phyloP scores from a whole-genome alignment of 2,888 invertebrate genomes.

The Cyclophora punctaria region DNA sequence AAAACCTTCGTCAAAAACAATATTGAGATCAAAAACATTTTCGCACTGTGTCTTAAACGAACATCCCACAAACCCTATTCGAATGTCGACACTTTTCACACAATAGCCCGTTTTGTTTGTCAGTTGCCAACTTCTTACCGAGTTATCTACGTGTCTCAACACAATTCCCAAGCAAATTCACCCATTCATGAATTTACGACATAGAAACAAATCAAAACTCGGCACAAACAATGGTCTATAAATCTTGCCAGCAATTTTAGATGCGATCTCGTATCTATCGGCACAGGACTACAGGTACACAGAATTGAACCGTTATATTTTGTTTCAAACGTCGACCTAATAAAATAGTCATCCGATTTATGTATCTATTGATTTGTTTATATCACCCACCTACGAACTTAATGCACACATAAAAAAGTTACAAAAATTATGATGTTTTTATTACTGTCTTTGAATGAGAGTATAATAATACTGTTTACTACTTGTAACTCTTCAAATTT shows the following conservation, averaged over 20 bases:
- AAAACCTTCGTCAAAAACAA: no score
- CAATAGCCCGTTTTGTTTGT: conserved; percentile 10
- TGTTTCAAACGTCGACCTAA: conserved; percentile 14
- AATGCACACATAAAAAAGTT: background rate
- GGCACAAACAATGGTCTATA: conserved; percentile 53
- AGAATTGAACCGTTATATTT: conserved; percentile 14
- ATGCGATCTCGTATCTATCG: conserved; percentile 49
- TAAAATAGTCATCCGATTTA: conserved; percentile 16
- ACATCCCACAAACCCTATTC: conserved; percentile 1
- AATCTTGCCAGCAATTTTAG: conserved; percentile 59
- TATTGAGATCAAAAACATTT: no score
- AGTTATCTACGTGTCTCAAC: conserved; percentile 27
- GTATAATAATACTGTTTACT: no score
- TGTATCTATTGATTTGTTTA: background rate
- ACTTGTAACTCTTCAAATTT: no score
- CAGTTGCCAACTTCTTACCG: conserved; percentile 12
- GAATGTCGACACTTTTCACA: conserved; percentile 10
- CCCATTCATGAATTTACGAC: conserved; percentile 50
- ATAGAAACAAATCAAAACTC: conserved; percentile 55
- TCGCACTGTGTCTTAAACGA: no score
- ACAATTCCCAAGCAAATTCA: conserved; percentile 32
- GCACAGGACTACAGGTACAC: conserved; percentile 45
- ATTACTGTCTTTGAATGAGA: no score
- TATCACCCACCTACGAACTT: background rate
- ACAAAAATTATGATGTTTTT: background rate